Percentiles rank a stretch among this genome's conserved stretches.
These are phyloP conservation scores for Chromobotia macracanthus DNA, from an alignment of 2,797 vertebrate genomes.

Conservation along the genomic window DNA sequence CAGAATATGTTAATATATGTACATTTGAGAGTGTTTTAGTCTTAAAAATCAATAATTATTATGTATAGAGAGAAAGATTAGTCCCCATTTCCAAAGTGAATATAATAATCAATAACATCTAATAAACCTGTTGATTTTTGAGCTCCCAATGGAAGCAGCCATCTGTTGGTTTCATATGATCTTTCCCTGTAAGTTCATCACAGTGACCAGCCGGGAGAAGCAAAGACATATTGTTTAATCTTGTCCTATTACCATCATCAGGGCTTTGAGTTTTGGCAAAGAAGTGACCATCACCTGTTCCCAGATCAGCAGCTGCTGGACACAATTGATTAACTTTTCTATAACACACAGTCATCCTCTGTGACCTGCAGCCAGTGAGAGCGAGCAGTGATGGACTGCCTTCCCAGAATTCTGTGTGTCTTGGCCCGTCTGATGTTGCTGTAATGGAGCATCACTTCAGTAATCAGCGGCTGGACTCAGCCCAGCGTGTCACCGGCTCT, in stretches of 20 bases:
- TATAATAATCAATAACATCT: slow-evolving; percentile 8
- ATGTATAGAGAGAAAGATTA: too few relatives aligned
- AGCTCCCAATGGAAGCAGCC: background rate
- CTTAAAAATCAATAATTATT: too few relatives aligned
- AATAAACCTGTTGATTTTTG: background rate
- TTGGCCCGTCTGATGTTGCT: slow-evolving; percentile 21
- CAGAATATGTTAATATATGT: too few relatives aligned
- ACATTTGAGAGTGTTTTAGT: too few relatives aligned
- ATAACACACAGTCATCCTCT: slow-evolving; percentile 28
- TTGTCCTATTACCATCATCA: slow-evolving; percentile 33
- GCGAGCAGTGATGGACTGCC: slow-evolving; percentile 49
- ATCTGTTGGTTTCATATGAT: background rate
- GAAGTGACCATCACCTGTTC: slow-evolving; percentile 22
- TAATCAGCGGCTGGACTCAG: slow-evolving; percentile 32
- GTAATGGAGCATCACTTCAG: slow-evolving; percentile 46
- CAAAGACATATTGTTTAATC: slow-evolving; percentile 24
- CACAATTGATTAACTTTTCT: slow-evolving; percentile 40
- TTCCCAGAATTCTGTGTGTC: slow-evolving; percentile 46
- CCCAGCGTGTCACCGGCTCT: slow-evolving; percentile 39
- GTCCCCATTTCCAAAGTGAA: background rate
- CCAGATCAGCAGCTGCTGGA: slow-evolving; percentile 25
- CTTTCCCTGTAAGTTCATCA: background rate
- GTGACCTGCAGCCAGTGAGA: slow-evolving; percentile 31
- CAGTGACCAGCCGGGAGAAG: background rate
- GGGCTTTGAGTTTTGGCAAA: slow-evolving; percentile 20